Evolutionary conservation across 2,888 invertebrate genomes (phyloP).

Genomic region (Macrophya alboannulata): DNA sequence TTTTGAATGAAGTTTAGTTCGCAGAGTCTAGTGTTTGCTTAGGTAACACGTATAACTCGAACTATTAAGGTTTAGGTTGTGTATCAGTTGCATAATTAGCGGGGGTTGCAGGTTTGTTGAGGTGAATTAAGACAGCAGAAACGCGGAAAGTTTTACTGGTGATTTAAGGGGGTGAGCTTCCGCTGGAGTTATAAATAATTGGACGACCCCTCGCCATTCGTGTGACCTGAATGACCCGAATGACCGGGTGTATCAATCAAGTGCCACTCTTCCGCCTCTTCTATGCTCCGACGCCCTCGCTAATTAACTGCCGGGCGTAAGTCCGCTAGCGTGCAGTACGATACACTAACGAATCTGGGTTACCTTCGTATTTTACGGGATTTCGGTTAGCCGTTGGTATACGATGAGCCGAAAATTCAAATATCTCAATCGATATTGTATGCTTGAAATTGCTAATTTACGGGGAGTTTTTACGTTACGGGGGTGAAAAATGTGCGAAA

Average conservation of each 20-base stretch:
- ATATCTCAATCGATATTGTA: not conserved
- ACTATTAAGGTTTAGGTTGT: not conserved
- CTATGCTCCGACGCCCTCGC: constrained; percentile 51
- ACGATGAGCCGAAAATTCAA: not conserved
- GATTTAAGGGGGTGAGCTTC: constrained; percentile 11
- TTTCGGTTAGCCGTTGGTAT: not conserved
- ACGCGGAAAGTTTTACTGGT: constrained; percentile 11
- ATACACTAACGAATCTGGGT: constrained; percentile 5
- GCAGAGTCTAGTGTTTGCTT: not conserved
- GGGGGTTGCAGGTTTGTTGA: not conserved
- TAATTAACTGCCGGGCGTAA: constrained; percentile 52
- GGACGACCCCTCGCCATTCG: constrained; percentile 50
- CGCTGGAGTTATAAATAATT: constrained; percentile 45
- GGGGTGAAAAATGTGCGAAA: not conserved
- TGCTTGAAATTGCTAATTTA: not conserved
- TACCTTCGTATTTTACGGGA: not conserved
- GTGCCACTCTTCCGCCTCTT: constrained; percentile 53
- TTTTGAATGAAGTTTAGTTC: not conserved
- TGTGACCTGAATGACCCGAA: constrained; percentile 49
- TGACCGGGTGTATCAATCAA: constrained; percentile 54
- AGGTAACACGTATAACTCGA: not conserved
- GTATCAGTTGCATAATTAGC: not conserved
- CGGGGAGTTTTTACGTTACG: not conserved
- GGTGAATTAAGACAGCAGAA: not conserved
- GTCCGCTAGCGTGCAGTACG: constrained; percentile 29